Conservation (phyloP, 2,888 invertebrate genomes). For the Apamea epomidion region DNA sequence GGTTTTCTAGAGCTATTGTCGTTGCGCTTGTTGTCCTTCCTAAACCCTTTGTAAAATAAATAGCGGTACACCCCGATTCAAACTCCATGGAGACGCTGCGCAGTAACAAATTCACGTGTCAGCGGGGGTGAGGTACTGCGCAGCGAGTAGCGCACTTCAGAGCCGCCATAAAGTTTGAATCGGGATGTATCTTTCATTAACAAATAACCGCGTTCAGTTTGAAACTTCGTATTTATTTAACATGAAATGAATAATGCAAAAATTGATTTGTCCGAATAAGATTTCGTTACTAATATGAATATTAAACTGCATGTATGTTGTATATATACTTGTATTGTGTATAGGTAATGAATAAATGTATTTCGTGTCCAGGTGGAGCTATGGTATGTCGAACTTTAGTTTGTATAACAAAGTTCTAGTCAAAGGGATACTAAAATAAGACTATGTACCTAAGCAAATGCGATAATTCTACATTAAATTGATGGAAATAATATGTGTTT, state of each 20-base stretch:
- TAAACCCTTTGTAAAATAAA: conserved; percentile 14
- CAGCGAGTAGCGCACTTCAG: too few relatives aligned
- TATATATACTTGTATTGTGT: conserved; percentile 52
- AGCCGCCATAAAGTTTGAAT: not conserved
- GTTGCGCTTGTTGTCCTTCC: conserved; percentile 12
- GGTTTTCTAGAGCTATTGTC: conserved; percentile 9
- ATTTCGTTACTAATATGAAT: conserved; percentile 33
- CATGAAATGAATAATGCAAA: conserved; percentile 10
- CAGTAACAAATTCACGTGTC: not conserved
- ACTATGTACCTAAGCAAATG: conserved; percentile 57
- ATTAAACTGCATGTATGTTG: conserved; percentile 55
- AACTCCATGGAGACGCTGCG: not conserved
- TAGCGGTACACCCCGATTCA: not conserved
- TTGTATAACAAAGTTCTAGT: conserved; percentile 63
- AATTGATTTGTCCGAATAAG: conserved; percentile 21
- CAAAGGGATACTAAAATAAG: conserved; percentile 58
- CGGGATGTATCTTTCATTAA: not conserved
- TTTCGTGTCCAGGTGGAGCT: conserved; percentile 62
- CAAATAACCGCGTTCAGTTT: conserved; percentile 10
- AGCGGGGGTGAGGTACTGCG: not conserved
- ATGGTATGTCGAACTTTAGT: conserved; percentile 60
- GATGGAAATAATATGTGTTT: conserved; percentile 53
- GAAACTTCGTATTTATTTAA: conserved; percentile 36
- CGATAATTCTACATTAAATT: conserved; percentile 51
- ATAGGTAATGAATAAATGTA: conserved; percentile 48